Evolutionary conservation across 2,113 vertebrate species (phyloP).

Genomic region (Eurystomus gularis): DNA sequence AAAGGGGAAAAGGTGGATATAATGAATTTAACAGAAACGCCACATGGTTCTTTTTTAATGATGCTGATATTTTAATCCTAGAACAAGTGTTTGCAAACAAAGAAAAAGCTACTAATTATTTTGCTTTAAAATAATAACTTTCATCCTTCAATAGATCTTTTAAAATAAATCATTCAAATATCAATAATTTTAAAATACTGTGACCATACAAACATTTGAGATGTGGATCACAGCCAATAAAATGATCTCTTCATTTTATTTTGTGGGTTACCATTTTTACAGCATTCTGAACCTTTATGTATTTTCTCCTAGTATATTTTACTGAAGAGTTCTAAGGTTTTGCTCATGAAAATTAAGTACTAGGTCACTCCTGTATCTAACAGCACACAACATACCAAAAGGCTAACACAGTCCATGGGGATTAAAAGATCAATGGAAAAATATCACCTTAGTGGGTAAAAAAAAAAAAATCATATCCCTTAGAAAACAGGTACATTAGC

Average conservation of each 20-base stretch:
- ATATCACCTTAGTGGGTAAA: neutral
- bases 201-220: neutral
- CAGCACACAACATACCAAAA: neutral
- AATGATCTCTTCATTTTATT: neutral
- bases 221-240: neutral
- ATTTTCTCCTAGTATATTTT: neutral
- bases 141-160: neutral
- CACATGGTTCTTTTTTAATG: neutral
- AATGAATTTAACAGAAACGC: conserved; percentile 9
- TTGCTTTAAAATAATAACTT: neutral
- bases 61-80: conserved; percentile 33
- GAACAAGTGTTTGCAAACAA: neutral
- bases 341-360: neutral
- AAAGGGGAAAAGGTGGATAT: neutral
- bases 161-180: neutral
- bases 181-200: neutral
- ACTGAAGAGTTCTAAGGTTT: neutral
- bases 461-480: neutral
- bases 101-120: neutral
- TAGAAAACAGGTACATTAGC: neutral
- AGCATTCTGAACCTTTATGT: neutral
- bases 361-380: neutral
- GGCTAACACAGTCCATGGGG: neutral
- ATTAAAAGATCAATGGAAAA: neutral
- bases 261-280: neutral